Conservation (phyloP, 2,797 vertebrate genomes). For the Clarias platycephalus region DNA sequence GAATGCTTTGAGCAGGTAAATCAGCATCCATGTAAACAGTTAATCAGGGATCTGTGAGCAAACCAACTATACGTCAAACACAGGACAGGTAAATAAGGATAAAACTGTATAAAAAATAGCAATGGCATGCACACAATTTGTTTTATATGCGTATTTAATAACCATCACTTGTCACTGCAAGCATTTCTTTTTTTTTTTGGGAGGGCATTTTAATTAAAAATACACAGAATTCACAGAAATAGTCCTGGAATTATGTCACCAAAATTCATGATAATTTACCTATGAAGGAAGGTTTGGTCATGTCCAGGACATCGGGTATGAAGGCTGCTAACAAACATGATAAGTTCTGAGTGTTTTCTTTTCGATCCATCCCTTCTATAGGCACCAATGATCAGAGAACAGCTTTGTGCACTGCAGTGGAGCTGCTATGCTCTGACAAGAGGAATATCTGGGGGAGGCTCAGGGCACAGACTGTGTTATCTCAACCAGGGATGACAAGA, state of each 20-base stretch:
- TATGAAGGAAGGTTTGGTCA: background rate
- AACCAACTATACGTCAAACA: background rate
- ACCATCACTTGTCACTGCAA: background rate
- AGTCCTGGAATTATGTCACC: background rate
- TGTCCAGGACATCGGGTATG: background rate
- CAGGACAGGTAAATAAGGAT: background rate
- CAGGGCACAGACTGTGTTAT: conserved; percentile 11
- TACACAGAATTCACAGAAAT: background rate
- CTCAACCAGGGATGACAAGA: conserved; percentile 19
- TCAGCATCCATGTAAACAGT: too few species aligned
- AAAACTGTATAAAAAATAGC: background rate
- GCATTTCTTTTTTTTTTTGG: background rate
- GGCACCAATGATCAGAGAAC: background rate
- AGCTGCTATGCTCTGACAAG: conserved; percentile 16
- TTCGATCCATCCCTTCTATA: conserved; percentile 2
- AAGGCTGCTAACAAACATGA: background rate
- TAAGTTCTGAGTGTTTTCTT: background rate
- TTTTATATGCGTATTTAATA: background rate
- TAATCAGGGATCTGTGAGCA: background rate
- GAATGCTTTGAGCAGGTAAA: too few species aligned
- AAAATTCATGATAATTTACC: background rate
- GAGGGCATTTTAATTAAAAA: background rate
- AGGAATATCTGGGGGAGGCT: background rate
- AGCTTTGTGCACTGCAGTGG: conserved; percentile 13
- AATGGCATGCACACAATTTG: background rate